These are phyloP conservation scores for Lamprologus tigripictilis DNA, from an alignment of 2,113 vertebrate species.

Conservation along the genomic window DNA sequence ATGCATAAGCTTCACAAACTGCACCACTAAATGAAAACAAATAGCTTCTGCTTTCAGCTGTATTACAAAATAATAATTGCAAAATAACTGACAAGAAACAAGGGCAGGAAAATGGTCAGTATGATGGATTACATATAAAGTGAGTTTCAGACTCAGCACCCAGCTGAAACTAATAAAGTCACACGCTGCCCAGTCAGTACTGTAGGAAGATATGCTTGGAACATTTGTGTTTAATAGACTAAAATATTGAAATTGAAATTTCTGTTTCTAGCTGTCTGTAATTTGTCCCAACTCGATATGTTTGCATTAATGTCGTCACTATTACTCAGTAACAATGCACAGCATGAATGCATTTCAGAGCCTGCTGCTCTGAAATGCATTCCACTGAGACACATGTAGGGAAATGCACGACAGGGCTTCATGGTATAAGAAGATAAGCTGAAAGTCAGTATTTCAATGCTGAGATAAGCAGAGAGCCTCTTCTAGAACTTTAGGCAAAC, in stretches of 20 bases:
- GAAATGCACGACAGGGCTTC: neutral
- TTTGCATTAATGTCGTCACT: neutral
- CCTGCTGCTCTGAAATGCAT: neutral
- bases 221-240: neutral
- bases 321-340: neutral
- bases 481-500: neutral
- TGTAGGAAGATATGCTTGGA: neutral
- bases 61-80: neutral
- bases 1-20: neutral
- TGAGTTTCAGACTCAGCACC: neutral
- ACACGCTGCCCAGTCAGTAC: neutral
- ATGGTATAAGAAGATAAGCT: constrained; percentile 36
- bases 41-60: neutral
- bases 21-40: neutral
- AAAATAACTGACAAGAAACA: neutral
- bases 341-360: neutral
- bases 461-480: neutral
- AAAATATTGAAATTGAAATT: neutral
- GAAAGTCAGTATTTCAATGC: constrained; percentile 36
- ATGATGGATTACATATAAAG: neutral
- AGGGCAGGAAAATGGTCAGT: neutral
- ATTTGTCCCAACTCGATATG: neutral
- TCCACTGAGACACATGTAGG: constrained; percentile 3
- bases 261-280: neutral
- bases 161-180: neutral